phyloP scores from a whole-genome alignment of 1,140 invertebrate species.

The Samia ricini region DNA sequence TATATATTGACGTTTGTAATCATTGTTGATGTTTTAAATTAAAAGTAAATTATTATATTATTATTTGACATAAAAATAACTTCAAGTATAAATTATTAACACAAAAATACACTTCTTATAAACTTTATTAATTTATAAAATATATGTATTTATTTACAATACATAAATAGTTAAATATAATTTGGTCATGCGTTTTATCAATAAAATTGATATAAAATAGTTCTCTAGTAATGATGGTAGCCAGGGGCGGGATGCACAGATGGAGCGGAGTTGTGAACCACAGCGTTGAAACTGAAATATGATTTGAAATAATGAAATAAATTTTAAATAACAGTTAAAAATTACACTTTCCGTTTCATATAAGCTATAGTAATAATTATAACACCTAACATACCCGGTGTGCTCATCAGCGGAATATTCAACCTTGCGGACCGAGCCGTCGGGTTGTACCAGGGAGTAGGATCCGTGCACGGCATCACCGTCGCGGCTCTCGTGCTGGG shows the following conservation, averaged over 20 bases:
- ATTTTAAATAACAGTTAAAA: neutral
- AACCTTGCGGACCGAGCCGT: constrained; percentile 67
- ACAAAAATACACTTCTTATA: neutral
- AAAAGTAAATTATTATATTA: too few species aligned
- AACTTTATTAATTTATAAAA: neutral
- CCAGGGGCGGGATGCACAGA: constrained; percentile 28
- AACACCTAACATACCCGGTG: constrained; percentile 36
- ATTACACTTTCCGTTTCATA: neutral
- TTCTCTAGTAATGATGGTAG: constrained; percentile 39
- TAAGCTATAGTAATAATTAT: neutral
- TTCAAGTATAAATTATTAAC: neutral
- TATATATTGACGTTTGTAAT: too few species aligned
- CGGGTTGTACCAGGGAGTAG: constrained; percentile 65
- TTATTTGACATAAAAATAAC: neutral
- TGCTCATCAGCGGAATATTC: constrained; percentile 67
- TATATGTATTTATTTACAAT: neutral
- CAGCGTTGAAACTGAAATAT: constrained; percentile 66
- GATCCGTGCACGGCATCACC: constrained; percentile 58
- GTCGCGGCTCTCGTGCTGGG: constrained; percentile 54
- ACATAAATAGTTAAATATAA: neutral
- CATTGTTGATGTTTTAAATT: too few species aligned
- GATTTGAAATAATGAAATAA: constrained; percentile 10
- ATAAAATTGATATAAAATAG: neutral
- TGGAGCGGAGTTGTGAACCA: constrained; percentile 70
- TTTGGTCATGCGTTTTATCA: neutral